Conservation (phyloP, 2,113 vertebrate species). For the Erythrocercus mccallii region DNA sequence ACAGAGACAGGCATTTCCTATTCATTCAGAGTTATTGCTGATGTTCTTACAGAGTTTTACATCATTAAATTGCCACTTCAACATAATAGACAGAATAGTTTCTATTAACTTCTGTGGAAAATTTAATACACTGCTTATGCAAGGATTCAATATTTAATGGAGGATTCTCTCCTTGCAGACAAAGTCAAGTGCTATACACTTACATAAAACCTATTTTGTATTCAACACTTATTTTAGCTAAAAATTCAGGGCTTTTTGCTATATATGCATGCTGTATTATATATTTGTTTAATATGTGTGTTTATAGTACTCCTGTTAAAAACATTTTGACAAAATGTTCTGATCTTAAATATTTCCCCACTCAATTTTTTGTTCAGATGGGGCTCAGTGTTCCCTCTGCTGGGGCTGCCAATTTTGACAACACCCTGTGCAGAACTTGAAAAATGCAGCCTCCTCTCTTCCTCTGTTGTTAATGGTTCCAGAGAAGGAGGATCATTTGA, state of each 20-base stretch:
- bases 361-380: background rate
- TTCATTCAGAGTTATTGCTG: background rate
- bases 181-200: background rate
- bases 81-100: background rate
- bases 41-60: background rate
- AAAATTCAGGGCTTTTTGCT: background rate
- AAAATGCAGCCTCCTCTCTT: background rate
- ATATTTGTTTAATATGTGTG: background rate
- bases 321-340: background rate
- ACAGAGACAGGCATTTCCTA: background rate
- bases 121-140: background rate
- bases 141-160: background rate
- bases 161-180: background rate
- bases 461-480: background rate
- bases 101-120: background rate
- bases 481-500: background rate
- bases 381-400: background rate
- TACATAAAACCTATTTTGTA: background rate
- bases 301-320: background rate
- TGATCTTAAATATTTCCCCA: background rate
- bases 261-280: rapidly evolving
- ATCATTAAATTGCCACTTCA: background rate
- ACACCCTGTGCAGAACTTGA: background rate
- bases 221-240: background rate
- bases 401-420: background rate